Evolutionary conservation across 2,888 invertebrate species (phyloP), one percentile per base, ranked within the genome.

Genomic region (Watsonalla cultraria): DNA sequence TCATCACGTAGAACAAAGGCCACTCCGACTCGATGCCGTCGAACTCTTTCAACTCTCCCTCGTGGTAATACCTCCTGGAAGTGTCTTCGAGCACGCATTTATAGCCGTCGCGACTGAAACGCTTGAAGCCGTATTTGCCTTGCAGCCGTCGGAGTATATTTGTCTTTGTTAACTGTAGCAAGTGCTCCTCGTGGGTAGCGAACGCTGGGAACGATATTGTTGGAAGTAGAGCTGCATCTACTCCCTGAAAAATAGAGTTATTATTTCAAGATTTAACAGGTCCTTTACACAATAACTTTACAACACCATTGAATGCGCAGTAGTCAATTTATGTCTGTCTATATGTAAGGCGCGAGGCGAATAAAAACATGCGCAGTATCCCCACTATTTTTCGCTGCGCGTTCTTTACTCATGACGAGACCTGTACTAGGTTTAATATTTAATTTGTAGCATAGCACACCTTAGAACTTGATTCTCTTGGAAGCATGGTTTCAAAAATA

Each of bases 201-300:
- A 99, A 99, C 0, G 98, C 98, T 15, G 99, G 99, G 91, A 98
- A 99, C 15, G 98, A 97, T 72, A 99, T 94, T 1, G 99, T 98
- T 6, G 98, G 94, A 46, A 99, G 77, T 33, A 99, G 91, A 0
- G 98, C 96, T 0, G 96, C 94, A 90, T 99, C 99, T 4, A 98
- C 97, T 62, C 97, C 98, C 97, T 98, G 72, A 59, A 84, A 78
- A 11, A 15, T 14, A 46, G 2, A 46, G 9, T 46, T 7, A 2
- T 9, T 4, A 42, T 42, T 42, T 42, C 14, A 24, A 24, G 1
- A 24, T 24, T 24, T n/a, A n/a, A n/a, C n/a, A n/a, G n/a, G n/a
- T n/a, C n/a, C n/a, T n/a, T n/a, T n/a, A n/a, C n/a, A n/a, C n/a
- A n/a, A n/a, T n/a, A n/a, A n/a, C n/a, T n/a, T n/a, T n/a, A n/a